Percentiles rank a stretch among this genome's conserved stretches.
These are phyloP conservation scores for Didymodactylos carnosus DNA, from an alignment of 2,888 invertebrate genomes.

Conservation along the genomic window DNA sequence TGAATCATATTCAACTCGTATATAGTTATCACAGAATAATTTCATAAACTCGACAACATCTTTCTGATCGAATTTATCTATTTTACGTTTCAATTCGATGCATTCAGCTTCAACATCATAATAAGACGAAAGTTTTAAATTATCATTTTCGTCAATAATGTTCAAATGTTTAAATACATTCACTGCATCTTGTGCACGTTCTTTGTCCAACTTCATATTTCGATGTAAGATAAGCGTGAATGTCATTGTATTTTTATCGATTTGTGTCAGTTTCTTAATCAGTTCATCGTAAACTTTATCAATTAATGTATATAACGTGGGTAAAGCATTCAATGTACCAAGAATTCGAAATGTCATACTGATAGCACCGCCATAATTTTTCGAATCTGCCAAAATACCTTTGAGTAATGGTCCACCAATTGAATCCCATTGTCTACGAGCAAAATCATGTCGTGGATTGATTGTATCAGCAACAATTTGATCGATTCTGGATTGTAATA, in stretches of 20 bases:
- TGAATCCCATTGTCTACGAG: not conserved
- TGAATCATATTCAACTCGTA: not conserved
- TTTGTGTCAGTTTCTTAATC: not conserved
- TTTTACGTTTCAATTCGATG: not conserved
- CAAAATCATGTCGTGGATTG: not conserved
- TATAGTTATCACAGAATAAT: not conserved
- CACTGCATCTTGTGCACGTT: not conserved
- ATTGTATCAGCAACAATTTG: constrained; percentile 1
- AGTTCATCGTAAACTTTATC: not conserved
- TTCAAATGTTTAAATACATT: not conserved
- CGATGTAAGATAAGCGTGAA: not conserved
- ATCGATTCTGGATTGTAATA: not conserved
- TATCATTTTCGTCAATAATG: not conserved
- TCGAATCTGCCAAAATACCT: not conserved
- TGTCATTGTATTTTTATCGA: not conserved
- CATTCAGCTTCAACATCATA: not conserved
- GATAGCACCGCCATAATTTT: not conserved
- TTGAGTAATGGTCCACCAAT: not conserved
- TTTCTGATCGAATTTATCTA: not conserved
- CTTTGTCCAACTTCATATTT: not conserved
- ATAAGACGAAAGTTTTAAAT: not conserved
- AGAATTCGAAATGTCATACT: not conserved
- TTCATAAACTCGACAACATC: not conserved
- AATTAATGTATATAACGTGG: not conserved
- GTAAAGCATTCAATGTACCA: not conserved